A percentile compares a stretch with the other conserved stretches of the same genome.
Evolutionary conservation across 2,113 vertebrate species (phyloP).

Genomic region (Uria aalge): DNA sequence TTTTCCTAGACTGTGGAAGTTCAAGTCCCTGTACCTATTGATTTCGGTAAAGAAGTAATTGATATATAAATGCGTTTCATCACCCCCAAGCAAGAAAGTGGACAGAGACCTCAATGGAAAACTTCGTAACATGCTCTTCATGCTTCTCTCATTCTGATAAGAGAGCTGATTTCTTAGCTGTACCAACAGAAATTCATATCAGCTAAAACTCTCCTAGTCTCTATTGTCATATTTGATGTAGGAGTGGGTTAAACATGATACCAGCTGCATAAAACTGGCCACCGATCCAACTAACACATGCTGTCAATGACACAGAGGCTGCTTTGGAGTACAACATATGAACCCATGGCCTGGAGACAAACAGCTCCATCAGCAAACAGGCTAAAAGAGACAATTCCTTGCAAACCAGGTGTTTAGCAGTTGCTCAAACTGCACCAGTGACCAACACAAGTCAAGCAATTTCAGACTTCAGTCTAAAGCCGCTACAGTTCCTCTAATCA

Average conservation of each 20-base stretch:
- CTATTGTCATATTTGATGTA: not conserved
- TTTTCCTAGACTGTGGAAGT: not conserved
- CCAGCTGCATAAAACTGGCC: not conserved
- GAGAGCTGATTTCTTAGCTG: not conserved
- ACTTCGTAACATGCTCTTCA: not conserved
- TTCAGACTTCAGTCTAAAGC: not conserved
- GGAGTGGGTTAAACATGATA: not conserved
- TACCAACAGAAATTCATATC: not conserved
- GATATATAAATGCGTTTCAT: not conserved
- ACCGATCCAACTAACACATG: rapidly evolving
- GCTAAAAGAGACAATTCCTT: not conserved
- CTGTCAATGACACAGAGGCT: not conserved
- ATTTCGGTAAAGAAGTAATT: not conserved
- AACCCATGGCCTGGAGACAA: not conserved
- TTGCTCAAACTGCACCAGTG: not conserved
- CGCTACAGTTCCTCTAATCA: not conserved
- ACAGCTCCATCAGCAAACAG: not conserved
- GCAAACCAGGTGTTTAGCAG: not conserved
- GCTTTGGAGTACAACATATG: not conserved
- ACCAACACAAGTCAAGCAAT: not conserved
- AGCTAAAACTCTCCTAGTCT: not conserved
- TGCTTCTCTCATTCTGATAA: not conserved
- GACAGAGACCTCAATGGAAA: not conserved
- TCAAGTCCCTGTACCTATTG: not conserved
- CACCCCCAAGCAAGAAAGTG: not conserved